Evolutionary conservation across 2,113 vertebrate genomes (phyloP).

Genomic region (Pithys albifrons): DNA sequence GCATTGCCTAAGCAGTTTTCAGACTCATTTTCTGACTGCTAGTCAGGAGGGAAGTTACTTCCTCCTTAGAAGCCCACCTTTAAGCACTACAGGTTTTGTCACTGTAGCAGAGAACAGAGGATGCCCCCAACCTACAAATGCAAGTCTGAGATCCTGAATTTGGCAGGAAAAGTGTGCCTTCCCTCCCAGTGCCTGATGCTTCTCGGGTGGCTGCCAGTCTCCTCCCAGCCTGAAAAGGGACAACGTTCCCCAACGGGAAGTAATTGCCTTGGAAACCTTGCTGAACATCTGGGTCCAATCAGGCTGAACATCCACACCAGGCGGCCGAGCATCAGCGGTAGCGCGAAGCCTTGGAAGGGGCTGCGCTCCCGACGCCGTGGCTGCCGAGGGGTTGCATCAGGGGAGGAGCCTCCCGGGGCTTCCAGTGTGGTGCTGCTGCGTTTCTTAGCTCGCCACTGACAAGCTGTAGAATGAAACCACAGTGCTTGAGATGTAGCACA

Average conservation of each 20-base stretch:
- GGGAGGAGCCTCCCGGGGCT: background rate
- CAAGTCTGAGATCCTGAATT: background rate
- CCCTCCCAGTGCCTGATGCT: background rate
- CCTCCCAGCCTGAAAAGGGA: background rate
- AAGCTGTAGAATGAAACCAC: background rate
- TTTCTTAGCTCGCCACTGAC: background rate
- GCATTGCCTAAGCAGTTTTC: background rate
- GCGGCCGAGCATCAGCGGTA: background rate
- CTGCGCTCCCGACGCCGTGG: rapidly evolving
- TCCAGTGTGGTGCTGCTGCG: background rate
- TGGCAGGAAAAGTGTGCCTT: background rate
- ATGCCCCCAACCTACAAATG: background rate
- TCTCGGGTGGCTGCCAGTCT: background rate
- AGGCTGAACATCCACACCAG: background rate
- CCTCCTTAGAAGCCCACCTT: background rate
- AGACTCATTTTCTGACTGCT: background rate
- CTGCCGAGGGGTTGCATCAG: background rate
- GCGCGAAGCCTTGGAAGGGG: background rate
- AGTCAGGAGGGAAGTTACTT: background rate
- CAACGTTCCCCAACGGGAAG: background rate
- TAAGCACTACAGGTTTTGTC: background rate
- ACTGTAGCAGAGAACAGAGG: background rate
- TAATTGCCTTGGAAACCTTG: constrained; percentile 6
- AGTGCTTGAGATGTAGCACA: background rate
- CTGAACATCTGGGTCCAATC: constrained; percentile 38